Evolutionary conservation across 2,888 invertebrate genomes (phyloP).

Genomic region (Rambutsinella grinnellia): DNA sequence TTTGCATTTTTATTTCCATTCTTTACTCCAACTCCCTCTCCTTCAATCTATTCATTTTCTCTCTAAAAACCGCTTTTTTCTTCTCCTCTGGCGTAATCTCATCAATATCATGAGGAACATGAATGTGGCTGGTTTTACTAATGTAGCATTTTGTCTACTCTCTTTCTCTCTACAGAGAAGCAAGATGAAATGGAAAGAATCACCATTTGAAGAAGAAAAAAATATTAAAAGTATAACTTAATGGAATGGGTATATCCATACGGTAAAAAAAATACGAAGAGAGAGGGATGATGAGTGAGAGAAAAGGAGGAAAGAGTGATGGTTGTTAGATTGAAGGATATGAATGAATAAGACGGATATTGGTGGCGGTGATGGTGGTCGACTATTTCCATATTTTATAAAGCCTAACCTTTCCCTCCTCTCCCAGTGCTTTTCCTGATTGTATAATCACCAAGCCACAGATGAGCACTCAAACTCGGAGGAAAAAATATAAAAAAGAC

Average conservation of each 20-base stretch:
- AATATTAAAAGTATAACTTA: conserved; percentile 14
- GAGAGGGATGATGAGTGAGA: not conserved
- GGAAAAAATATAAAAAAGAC: conserved; percentile 47
- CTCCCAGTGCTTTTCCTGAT: conserved; percentile 37
- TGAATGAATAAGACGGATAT: conserved; percentile 7
- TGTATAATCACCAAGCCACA: conserved; percentile 53
- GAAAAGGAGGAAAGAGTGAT: conserved; percentile 32
- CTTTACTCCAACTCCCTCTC: conserved; percentile 26
- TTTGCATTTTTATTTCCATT: conserved; percentile 52
- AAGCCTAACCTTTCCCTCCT: not conserved
- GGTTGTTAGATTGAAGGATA: conserved; percentile 19
- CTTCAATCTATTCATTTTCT: conserved; percentile 38
- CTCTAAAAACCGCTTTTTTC: conserved; percentile 11
- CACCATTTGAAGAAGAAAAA: conserved; percentile 26
- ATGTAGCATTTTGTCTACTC: conserved; percentile 42
- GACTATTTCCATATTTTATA: conserved; percentile 1
- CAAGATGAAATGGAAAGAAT: conserved; percentile 35
- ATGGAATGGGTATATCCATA: conserved; percentile 19
- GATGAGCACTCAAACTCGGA: conserved; percentile 45
- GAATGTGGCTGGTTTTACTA: conserved; percentile 48
- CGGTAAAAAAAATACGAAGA: not conserved
- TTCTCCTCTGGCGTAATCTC: conserved; percentile 39
- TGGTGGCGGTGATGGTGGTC: not conserved
- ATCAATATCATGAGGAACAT: conserved; percentile 30
- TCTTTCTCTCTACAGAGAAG: no score